A percentile compares a stretch with the other conserved stretches of the same genome.
Evolutionary conservation across 1,140 invertebrate genomes (phyloP).

Genomic region (Hypothenemus hampei): DNA sequence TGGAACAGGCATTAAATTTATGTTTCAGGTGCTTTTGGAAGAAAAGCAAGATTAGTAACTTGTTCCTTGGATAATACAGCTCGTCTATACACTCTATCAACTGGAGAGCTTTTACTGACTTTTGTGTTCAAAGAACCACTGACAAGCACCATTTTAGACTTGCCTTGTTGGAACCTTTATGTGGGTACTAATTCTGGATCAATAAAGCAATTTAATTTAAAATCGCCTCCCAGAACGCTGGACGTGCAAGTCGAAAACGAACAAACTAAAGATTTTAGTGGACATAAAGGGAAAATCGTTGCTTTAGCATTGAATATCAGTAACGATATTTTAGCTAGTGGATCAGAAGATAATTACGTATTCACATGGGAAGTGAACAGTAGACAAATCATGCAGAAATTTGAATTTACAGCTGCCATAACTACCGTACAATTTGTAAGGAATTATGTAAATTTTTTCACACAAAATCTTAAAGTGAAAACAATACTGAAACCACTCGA

Average conservation of each 20-base stretch:
- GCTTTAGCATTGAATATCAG: slow-evolving; percentile 67
- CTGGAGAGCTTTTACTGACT: slow-evolving; percentile 63
- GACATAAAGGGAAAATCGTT: slow-evolving; percentile 63
- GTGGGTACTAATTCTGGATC: slow-evolving; percentile 66
- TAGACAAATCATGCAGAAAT: slow-evolving; percentile 61
- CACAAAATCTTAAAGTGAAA: slow-evolving; percentile 33
- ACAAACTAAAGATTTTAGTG: slow-evolving; percentile 48
- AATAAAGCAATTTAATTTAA: slow-evolving; percentile 63
- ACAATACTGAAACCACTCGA: slow-evolving; percentile 34
- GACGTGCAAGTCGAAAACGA: slow-evolving; percentile 60
- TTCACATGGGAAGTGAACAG: slow-evolving; percentile 76
- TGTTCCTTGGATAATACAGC: slow-evolving; percentile 76
- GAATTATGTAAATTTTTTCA: slow-evolving; percentile 33
- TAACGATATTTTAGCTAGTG: slow-evolving; percentile 65
- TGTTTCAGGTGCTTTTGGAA: slow-evolving; percentile 44
- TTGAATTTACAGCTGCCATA: slow-evolving; percentile 67
- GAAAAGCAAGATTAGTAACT: slow-evolving; percentile 63
- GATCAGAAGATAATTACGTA: slow-evolving; percentile 65
- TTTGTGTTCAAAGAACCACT: slow-evolving; percentile 69
- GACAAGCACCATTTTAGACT: slow-evolving; percentile 64
- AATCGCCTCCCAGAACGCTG: slow-evolving; percentile 58
- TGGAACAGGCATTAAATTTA: not conserved
- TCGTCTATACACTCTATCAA: slow-evolving; percentile 71
- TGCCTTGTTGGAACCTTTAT: slow-evolving; percentile 64
- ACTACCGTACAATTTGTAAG: slow-evolving; percentile 53